These are phyloP conservation scores for Iguana delicatissima DNA, from an alignment of 2,797 vertebrate species.

Conservation along the genomic window DNA sequence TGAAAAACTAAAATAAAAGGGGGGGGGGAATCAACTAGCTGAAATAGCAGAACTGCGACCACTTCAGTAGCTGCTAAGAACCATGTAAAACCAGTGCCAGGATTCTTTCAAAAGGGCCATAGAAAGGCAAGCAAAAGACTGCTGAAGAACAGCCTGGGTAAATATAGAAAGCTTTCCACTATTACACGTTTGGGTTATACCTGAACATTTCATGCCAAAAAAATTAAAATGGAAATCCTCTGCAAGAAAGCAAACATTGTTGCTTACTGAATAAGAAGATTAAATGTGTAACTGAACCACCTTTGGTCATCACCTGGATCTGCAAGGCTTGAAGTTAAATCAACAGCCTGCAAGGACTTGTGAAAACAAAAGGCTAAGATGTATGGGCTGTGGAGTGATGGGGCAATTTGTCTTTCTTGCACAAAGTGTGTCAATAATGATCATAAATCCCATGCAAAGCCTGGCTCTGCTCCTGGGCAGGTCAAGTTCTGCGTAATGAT, in stretches of 20 bases:
- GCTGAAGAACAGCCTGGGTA: neutral
- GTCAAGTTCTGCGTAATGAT: too few species aligned
- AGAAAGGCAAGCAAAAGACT: too few species aligned
- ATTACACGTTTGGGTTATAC: neutral
- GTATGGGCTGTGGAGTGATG: neutral
- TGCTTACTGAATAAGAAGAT: neutral
- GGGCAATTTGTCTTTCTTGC: neutral
- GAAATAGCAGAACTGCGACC: neutral
- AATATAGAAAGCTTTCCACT: neutral
- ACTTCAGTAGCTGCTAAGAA: neutral
- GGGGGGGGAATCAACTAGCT: neutral
- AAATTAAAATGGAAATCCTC: neutral
- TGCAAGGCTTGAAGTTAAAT: neutral
- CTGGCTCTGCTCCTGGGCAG: too few species aligned
- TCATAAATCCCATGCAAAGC: neutral
- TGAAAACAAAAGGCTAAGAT: neutral
- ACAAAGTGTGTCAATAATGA: too few species aligned
- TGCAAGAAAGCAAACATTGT: neutral
- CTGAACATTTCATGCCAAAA: neutral
- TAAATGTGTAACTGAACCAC: neutral
- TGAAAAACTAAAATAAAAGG: too few species aligned
- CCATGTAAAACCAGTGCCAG: neutral
- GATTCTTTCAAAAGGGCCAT: neutral
- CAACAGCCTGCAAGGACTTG: neutral
- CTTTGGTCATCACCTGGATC: neutral